Evolutionary conservation across 2,888 invertebrate species (phyloP).

Genomic region (Plagiodera versicolora): DNA sequence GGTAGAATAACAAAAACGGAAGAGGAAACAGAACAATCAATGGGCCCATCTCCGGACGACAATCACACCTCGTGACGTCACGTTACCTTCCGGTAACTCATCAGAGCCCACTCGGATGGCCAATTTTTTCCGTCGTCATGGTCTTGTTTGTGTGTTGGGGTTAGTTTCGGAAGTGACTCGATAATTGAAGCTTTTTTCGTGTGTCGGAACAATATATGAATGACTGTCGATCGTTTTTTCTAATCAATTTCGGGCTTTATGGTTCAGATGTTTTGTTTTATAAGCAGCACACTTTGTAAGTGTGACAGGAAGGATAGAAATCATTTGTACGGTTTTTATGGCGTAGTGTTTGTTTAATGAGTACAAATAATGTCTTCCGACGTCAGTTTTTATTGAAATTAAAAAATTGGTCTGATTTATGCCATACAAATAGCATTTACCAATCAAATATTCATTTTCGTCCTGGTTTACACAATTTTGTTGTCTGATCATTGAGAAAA

Average conservation of each 20-base stretch:
- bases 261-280: conserved; percentile 20
- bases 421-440: too few relatives aligned
- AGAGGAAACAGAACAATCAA: conserved; percentile 51
- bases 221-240: conserved; percentile 28
- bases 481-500: too few relatives aligned
- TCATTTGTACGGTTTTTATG: conserved; percentile 18
- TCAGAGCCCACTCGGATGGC: conserved; percentile 23
- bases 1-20: conserved; percentile 42
- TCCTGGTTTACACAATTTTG: too few relatives aligned
- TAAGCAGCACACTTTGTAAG: conserved; percentile 35
- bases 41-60: conserved; percentile 52
- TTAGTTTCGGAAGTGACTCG: conserved; percentile 29
- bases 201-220: conserved; percentile 23
- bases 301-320: conserved; percentile 31
- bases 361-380: conserved; percentile 7
- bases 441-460: too few relatives aligned
- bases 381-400: neutral
- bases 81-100: conserved; percentile 45
- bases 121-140: conserved; percentile 23
- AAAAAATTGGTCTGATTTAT: neutral
- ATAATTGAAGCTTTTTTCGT: conserved; percentile 31
- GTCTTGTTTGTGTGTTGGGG: conserved; percentile 21
- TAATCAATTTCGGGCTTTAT: conserved; percentile 27
- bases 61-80: conserved; percentile 51
- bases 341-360: neutral